Evolutionary conservation across 37 sponge, comb jelly and placozoan species (phyloP).

Genomic region (Eunapius fragilis): DNA sequence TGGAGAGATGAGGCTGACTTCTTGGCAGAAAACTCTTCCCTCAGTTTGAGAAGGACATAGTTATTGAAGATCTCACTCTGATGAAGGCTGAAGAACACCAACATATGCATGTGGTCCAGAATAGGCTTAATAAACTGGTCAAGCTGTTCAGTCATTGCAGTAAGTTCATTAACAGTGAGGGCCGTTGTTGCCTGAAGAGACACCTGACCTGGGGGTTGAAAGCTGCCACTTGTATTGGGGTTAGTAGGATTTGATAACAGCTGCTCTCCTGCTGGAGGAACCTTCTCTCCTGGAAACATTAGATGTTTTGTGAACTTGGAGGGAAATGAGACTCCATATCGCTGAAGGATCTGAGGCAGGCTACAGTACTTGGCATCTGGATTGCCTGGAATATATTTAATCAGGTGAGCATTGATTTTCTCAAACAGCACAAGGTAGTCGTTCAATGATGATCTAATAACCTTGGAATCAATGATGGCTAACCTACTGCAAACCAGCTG

Average conservation of each 20-base stretch:
- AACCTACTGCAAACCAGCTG: constrained; percentile 27
- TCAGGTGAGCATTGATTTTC: constrained; percentile 25
- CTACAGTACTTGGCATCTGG: constrained; percentile 59
- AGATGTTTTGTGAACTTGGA: constrained; percentile 13
- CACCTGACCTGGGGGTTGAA: constrained; percentile 39
- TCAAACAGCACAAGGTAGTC: constrained; percentile 31
- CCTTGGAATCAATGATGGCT: constrained; percentile 14
- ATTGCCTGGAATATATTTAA: constrained; percentile 51
- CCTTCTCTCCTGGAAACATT: constrained; percentile 38
- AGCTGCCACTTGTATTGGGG: constrained; percentile 28
- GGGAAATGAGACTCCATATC: constrained; percentile 51
- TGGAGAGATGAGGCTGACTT: background rate
- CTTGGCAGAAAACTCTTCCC: background rate
- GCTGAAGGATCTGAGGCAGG: constrained; percentile 29
- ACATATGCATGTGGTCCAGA: constrained; percentile 27
- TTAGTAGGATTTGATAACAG: constrained; percentile 7
- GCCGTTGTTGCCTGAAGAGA: constrained; percentile 24
- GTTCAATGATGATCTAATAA: constrained; percentile 8
- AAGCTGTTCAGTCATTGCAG: constrained; percentile 5
- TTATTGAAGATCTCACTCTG: constrained; percentile 58
- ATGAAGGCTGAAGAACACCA: constrained; percentile 56
- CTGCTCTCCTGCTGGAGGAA: background rate
- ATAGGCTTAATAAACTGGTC: constrained; percentile 35
- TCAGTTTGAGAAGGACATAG: constrained; percentile 19
- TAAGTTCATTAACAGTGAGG: constrained; percentile 13